Evolutionary conservation across 2,113 vertebrate genomes (phyloP).

Genomic region (Chrysochloris asiatica): DNA sequence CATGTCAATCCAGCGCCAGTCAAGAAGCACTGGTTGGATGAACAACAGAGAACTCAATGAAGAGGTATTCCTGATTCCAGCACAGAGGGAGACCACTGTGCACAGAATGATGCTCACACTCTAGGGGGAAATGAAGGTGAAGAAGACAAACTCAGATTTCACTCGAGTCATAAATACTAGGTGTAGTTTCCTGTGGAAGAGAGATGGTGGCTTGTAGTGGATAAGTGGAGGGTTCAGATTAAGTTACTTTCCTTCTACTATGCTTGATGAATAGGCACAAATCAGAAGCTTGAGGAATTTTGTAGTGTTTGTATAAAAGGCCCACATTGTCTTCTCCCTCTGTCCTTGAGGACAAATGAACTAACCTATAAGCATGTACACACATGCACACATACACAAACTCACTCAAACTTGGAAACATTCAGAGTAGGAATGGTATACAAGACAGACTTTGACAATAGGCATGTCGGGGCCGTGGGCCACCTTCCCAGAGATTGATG

Average conservation of each 20-base stretch:
- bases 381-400: neutral
- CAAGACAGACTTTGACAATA: constrained; percentile 16
- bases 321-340: neutral
- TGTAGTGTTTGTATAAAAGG: neutral
- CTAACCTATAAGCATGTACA: neutral
- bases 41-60: neutral
- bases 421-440: neutral
- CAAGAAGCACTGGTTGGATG: neutral
- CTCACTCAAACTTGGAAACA: neutral
- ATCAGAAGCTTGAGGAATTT: neutral
- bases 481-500: neutral
- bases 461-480: neutral
- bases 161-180: neutral
- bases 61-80: neutral
- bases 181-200: neutral
- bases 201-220: neutral
- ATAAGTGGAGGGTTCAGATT: neutral
- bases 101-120: neutral
- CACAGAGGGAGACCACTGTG: neutral
- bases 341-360: neutral
- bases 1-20: neutral
- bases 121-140: neutral
- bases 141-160: neutral
- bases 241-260: neutral
- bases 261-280: neutral